Evolutionary conservation across 1,140 invertebrate genomes (phyloP), one percentile per base, ranked within the genome.

Genomic region (Zaprionus gabonicus): DNA sequence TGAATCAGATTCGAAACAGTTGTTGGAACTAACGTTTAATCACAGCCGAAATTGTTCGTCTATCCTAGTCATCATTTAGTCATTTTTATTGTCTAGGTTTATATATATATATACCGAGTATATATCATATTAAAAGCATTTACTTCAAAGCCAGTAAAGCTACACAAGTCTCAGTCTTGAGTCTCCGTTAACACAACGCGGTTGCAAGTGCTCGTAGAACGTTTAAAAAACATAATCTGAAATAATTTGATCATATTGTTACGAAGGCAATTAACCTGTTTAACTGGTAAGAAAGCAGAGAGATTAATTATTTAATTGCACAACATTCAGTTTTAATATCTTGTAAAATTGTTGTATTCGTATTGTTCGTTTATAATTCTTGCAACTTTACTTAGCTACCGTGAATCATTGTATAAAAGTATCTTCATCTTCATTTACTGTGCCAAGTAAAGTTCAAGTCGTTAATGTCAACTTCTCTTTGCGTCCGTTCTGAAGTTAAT

Each of bases 401-500:
- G 1, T 23, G 12, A 13, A 34, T 34, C 9, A 3, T 9, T 34
- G 9, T 34, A 0, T 51, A 23, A 13, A 46, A 46, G 41, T 17
- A 9, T 51, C 3, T 25, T 13, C 46, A 51, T 25, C 46, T 12
- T 2, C 23, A 44, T 60, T 27, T 46, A 12, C 36, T n/a, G 23
- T 46, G 15, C 38, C 44, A 31, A 59, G 15, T 9, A 20, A 56
- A 51, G 41, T 58, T 57, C 13, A 38, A 46, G 28, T 57, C 51
- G n/a, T 62, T 53, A 63, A 49, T 23, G 65, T 67, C 53, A 65
- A 51, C 28, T 58, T 41, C 53, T 53, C 20, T 31, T 2, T 7
- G 64, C 31, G 23, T 31, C 63, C 64, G 41, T 57, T 68, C 38
- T 76, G 56, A 70, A 63, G 34, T 57, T 51, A 63, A 75, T 62